phyloP scores from a whole-genome alignment of 2,113 vertebrate species.

The Lucifuga dentata region DNA sequence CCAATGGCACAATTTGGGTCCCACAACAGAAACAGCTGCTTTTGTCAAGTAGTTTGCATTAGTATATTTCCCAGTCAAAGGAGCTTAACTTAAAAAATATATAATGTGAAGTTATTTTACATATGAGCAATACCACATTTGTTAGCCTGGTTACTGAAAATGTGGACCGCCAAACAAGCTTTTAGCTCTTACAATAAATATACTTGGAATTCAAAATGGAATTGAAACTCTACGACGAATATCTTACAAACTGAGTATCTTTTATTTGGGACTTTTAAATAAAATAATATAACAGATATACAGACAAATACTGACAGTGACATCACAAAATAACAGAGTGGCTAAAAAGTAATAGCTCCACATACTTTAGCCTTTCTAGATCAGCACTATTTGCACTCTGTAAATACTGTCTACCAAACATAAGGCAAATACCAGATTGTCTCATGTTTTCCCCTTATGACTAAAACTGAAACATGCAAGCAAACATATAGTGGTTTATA shows the following conservation, averaged over 20 bases:
- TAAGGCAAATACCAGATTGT: slow-evolving; percentile 29
- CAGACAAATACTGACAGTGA: slow-evolving; percentile 62
- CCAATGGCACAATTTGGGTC: too few species aligned
- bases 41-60: too few species aligned
- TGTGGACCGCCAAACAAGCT: too few species aligned
- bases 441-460: slow-evolving; percentile 22
- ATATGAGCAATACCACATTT: not conserved
- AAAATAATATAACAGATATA: slow-evolving; percentile 56
- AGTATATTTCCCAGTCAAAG: not conserved
- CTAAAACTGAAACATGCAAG: slow-evolving; percentile 50
- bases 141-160: not conserved
- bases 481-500: slow-evolving; percentile 49
- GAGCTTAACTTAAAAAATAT: not conserved
- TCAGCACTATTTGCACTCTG: slow-evolving; percentile 34
- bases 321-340: slow-evolving; percentile 54
- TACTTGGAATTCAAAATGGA: not conserved
- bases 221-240: not conserved
- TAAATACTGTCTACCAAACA: slow-evolving; percentile 32
- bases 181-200: too few species aligned
- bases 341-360: slow-evolving; percentile 36
- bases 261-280: slow-evolving; percentile 78
- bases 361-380: slow-evolving; percentile 26
- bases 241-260: not conserved
- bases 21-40: too few species aligned
- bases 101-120: too few species aligned